phyloP scores from a whole-genome alignment of 2,888 invertebrate species.

The Odontocerum albicorne region DNA sequence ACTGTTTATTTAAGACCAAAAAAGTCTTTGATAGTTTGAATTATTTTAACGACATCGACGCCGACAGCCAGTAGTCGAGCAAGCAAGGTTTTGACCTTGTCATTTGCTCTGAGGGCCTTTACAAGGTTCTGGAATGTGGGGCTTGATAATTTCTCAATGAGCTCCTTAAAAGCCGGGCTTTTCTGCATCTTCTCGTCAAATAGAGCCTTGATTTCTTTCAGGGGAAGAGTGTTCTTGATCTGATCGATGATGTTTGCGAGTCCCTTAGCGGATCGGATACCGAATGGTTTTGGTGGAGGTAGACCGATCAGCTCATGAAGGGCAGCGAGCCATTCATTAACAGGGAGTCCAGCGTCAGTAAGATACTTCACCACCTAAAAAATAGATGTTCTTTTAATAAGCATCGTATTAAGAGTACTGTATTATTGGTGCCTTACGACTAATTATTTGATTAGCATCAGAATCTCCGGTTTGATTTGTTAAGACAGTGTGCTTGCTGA shows the following conservation, averaged over 20 bases:
- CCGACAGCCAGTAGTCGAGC: slow-evolving; percentile 11
- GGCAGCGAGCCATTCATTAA: slow-evolving; percentile 12
- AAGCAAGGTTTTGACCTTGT: neutral
- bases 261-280: neutral
- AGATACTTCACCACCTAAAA: slow-evolving; percentile 20
- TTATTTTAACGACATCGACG: slow-evolving; percentile 11
- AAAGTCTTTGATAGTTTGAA: slow-evolving; percentile 8
- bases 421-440: too few relatives aligned
- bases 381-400: too few relatives aligned
- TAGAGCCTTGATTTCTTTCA: slow-evolving; percentile 16
- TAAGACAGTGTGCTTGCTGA: too few relatives aligned
- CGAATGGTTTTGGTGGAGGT: neutral
- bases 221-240: slow-evolving; percentile 20
- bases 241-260: slow-evolving; percentile 14
- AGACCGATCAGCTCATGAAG: slow-evolving; percentile 21
- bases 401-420: too few relatives aligned
- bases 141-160: slow-evolving; percentile 13
- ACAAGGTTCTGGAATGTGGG: slow-evolving; percentile 15
- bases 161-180: slow-evolving; percentile 21
- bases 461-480: too few relatives aligned
- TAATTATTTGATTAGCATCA: too few relatives aligned
- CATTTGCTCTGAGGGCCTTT: slow-evolving; percentile 2
- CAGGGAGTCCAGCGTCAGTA: slow-evolving; percentile 16
- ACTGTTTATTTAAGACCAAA: slow-evolving; percentile 12
- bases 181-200: slow-evolving; percentile 13